Base-by-base conservation (phyloP, 2,888 invertebrate species). In the Melinaea menophilus region DNA sequence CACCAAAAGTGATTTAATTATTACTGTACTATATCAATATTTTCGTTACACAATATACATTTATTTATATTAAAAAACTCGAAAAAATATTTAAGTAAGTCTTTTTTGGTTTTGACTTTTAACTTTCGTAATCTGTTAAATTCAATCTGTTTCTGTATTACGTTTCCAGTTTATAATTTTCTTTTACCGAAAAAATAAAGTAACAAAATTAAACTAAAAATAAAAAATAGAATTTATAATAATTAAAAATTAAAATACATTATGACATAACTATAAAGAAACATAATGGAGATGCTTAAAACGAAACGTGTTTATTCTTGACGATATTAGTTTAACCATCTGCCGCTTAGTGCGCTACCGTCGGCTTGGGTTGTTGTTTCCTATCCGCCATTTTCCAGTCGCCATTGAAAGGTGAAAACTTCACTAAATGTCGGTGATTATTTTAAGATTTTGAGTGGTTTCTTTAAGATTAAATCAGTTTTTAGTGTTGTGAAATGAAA, bases 321-420 rank as follows among this genome's bases (percentile, higher is more conserved):
- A 83, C 80, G 81, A 77, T 77, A 70, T 62, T 79, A 84, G 85
- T 87, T 90, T 85, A 73, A 71, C 74, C 76, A 79, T 79, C 75
- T 78, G 76, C 89, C 92, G 90, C 85, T 75, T 77, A 81, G 74
- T 85, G 92, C 93, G 92, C 92, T 92, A 92, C 91, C 84, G 85
- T 91, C 93, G 93, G 92, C 93, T 93, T 93, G 93, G 94, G 94
- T 94, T 94, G 94, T 94, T 94, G 93, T 94, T 93, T 94, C 94
- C 92, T 92, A 93, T 94, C 95, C 95, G 96, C 96, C 96, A 96
- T 96, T 95, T 95, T 95, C 94, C 94, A 93, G 94, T 95, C 95
- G 95, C 95, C 95, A 95, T 95, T 95, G 95, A 95, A 94, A 95
- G 95, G 94, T 94, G 94, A 94, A 94, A 94, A 94, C 93, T 93